Conservation (phyloP, 2,113 vertebrate species). For the Colistium nudipinnis region DNA sequence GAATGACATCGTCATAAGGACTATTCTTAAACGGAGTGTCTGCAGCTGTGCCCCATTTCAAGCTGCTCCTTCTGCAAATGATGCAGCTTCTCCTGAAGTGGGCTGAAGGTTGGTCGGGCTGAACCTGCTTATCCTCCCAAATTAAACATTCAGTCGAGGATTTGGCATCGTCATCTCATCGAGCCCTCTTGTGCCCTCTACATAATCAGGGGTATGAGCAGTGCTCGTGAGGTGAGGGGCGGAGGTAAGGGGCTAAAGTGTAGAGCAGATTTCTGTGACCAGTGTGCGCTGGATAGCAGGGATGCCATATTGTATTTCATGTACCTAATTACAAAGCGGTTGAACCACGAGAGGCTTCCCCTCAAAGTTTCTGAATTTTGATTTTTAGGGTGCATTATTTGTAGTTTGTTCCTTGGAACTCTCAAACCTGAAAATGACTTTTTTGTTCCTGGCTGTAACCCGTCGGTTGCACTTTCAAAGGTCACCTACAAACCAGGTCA, state of each 20-base stretch:
- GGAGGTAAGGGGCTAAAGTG: neutral
- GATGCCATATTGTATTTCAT: neutral
- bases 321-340: neutral
- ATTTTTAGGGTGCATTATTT: neutral
- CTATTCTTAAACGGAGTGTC: constrained; percentile 8
- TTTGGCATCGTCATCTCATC: constrained; percentile 3
- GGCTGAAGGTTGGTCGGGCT: constrained; percentile 35
- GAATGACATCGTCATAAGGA: constrained; percentile 36
- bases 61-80: constrained; percentile 15
- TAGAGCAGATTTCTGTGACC: neutral
- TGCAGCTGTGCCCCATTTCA: constrained; percentile 46
- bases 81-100: constrained; percentile 8
- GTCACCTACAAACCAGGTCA: neutral
- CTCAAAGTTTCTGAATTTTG: neutral
- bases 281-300: neutral
- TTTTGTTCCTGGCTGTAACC: neutral
- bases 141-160: constrained; percentile 20
- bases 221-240: neutral
- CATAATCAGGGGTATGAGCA: neutral
- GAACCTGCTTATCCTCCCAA: neutral
- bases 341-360: neutral
- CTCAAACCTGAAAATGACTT: neutral
- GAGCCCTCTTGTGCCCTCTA: neutral
- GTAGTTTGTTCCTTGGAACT: too few species aligned
- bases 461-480: neutral